Evolutionary conservation across 2,888 invertebrate genomes (phyloP), one percentile per base, ranked within the genome.

Genomic region (Pseudanteris insignis): DNA sequence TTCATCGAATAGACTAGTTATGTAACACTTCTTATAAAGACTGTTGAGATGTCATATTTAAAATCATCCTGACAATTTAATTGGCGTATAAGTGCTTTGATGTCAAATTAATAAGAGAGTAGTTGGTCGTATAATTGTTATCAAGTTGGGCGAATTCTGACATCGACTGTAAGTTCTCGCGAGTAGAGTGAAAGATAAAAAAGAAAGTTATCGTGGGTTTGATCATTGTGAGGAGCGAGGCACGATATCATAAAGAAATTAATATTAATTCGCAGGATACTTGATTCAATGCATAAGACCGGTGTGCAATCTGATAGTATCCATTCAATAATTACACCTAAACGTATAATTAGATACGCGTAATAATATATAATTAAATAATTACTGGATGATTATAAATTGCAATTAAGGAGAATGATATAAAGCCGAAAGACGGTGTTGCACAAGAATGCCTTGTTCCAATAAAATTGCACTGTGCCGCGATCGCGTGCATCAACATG

Each of bases 351-450:
- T 59, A 51, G 51, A 47, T 47, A 47, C 6, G 28, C 28, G 2
- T 53, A 53, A 53, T 59, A 8, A 59, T 37, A 47, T 41, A 59
- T 59, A 51, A 46, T 46, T 51, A 59, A 51, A 51, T 59, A 59
- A 59, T 53, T 59, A 30, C 46, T 18, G 18, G 21, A 28, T 28
- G 46, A 53, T 53, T 59, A 53, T 47, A 53, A 51, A 46, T 8
- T 51, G 8, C 37, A 51, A 51, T 59, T 46, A 47, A 36, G 48
- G 51, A 21, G 30, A 51, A 50, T 58, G 58, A 59, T 59, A 59
- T 59, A 44, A 59, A 48, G 40, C 30, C 40, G 36, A 47, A 41
- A 13, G 24, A 44, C n/a, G 34, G 46, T 21, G 26, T 36, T 47
- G 51, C 47, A 24, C 46, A 51, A 53, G 26, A 21, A 46, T 48